A percentile compares a stretch with the other conserved stretches of the same genome.
Evolutionary conservation across 2,797 vertebrate genomes (phyloP).

Genomic region (Crocidura indochinensis): DNA sequence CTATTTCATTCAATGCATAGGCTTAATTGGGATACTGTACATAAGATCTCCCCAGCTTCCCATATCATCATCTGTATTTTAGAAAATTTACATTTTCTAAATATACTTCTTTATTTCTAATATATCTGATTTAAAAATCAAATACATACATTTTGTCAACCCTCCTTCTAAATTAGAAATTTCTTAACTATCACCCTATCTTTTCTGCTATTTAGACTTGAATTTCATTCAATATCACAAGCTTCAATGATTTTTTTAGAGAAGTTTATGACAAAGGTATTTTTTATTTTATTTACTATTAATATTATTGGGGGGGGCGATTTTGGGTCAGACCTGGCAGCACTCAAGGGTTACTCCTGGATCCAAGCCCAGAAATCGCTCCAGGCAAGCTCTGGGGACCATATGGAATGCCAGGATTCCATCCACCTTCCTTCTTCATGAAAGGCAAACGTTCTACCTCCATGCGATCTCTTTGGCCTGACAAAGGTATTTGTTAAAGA

Average conservation of each 20-base stretch:
- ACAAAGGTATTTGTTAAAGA: background rate
- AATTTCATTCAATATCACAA: background rate
- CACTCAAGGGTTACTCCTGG: no score
- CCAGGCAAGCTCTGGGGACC: no score
- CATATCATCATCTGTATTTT: background rate
- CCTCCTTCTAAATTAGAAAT: accelerated
- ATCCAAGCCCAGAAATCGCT: no score
- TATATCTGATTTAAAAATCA: background rate
- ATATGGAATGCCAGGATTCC: no score
- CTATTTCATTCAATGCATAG: background rate
- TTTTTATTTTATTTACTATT: no score
- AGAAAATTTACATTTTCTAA: background rate
- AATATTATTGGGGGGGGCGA: no score
- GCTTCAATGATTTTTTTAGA: background rate
- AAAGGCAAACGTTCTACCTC: no score
- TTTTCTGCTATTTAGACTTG: background rate
- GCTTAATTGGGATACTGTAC: background rate
- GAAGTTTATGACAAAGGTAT: background rate
- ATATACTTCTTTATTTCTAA: accelerated
- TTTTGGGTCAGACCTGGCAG: no score
- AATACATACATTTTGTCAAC: accelerated
- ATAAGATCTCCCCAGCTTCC: accelerated
- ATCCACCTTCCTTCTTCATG: no score
- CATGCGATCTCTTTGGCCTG: no score
- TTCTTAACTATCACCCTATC: accelerated